These are phyloP conservation scores for Campoplex capitator DNA, from an alignment of 2,888 invertebrate species.

Conservation along the genomic window DNA sequence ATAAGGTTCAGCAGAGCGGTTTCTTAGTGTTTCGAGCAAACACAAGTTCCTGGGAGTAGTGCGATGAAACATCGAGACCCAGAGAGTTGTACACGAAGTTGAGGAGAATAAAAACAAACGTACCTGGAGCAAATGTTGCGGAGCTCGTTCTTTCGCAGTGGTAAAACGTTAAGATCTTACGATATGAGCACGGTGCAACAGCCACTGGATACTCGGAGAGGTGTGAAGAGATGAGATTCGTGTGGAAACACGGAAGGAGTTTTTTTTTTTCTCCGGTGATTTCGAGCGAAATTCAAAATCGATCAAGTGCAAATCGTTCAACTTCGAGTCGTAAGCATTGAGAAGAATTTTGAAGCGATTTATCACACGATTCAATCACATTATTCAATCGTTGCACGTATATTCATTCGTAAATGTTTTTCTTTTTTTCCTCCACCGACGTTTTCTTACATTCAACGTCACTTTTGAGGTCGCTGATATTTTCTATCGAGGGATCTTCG, in stretches of 20 bases:
- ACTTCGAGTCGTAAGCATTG: not conserved
- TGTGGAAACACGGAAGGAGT: slow-evolving; percentile 51
- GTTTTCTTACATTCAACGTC: not conserved
- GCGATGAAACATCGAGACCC: slow-evolving; percentile 38
- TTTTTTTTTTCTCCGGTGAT: slow-evolving; percentile 2
- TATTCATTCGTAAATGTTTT: not conserved
- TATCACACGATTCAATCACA: not conserved
- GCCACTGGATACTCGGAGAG: slow-evolving; percentile 63
- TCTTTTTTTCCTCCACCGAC: not conserved
- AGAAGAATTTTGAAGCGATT: not conserved
- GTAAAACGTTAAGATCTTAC: slow-evolving; percentile 76
- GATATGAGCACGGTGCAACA: slow-evolving; percentile 67
- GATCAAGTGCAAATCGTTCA: not conserved
- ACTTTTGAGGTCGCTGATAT: not conserved
- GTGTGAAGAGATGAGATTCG: slow-evolving; percentile 76
- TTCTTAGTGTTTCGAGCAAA: too few species aligned
- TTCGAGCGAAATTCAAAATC: not conserved
- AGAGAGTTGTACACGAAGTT: slow-evolving; percentile 74
- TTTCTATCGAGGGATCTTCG: slow-evolving; percentile 1
- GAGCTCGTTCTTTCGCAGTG: slow-evolving; percentile 67
- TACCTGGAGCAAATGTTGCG: slow-evolving; percentile 67
- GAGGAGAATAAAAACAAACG: slow-evolving; percentile 78
- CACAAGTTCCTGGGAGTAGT: slow-evolving; percentile 5
- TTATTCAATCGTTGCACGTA: not conserved
- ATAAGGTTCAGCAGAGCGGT: not conserved